These are phyloP conservation scores for Pangasianodon hypophthalmus DNA, from an alignment of 2,113 vertebrate genomes.

Conservation along the genomic window DNA sequence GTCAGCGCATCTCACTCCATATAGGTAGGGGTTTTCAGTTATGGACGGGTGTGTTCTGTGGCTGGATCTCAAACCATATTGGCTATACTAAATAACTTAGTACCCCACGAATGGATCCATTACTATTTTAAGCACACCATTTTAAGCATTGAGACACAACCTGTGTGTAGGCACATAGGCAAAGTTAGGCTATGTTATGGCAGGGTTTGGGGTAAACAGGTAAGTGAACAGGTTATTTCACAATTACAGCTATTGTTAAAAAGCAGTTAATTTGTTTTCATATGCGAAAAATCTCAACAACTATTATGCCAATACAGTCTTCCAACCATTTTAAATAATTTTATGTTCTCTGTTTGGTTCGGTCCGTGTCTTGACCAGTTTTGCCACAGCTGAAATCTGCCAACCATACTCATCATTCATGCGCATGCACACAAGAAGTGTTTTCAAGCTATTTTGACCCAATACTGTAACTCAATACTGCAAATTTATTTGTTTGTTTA, in stretches of 20 bases:
- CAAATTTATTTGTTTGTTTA: not conserved
- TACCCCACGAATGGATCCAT: not conserved
- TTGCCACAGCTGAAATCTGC: not conserved
- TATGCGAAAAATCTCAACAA: no score
- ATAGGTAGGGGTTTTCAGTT: not conserved
- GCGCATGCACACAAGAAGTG: not conserved
- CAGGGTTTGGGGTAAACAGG: not conserved
- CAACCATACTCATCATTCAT: not conserved
- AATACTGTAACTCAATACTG: not conserved
- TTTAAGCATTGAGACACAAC: not conserved
- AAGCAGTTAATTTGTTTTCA: no score
- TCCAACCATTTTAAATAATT: not conserved
- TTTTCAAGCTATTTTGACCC: not conserved
- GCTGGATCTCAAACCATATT: not conserved
- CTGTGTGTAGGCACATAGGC: not conserved
- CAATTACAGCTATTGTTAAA: no score
- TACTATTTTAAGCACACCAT: not conserved
- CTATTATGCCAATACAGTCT: no score
- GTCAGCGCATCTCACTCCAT: not conserved
- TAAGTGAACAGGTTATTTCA: not conserved
- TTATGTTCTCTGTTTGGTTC: not conserved
- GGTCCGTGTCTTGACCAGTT: not conserved
- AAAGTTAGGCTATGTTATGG: not conserved
- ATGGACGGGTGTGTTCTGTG: not conserved
- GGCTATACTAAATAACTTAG: not conserved